Conservation (phyloP, 37 sponge, comb jelly and placozoan genomes). For the Hormiphora californensis region DNA sequence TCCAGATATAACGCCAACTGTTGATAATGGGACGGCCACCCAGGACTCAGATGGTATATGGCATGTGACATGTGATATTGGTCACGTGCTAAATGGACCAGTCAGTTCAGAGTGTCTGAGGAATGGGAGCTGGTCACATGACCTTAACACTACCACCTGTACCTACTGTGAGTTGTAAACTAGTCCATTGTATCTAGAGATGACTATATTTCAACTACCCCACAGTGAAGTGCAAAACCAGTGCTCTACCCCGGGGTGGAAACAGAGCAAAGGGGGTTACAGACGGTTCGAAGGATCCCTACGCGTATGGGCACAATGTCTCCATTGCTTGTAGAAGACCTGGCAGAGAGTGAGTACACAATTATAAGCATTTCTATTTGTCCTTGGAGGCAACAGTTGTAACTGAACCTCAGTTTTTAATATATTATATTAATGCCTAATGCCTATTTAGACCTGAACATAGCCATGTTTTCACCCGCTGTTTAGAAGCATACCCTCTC, state of each 20-base stretch:
- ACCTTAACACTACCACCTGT: not conserved
- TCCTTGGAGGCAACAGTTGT: too few species aligned
- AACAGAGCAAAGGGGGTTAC: not conserved
- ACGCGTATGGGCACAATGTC: constrained; percentile 11
- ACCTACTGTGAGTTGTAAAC: not conserved
- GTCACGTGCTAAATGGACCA: not conserved
- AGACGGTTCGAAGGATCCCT: not conserved
- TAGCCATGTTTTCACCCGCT: too few species aligned
- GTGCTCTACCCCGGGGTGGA: not conserved
- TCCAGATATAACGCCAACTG: not conserved
- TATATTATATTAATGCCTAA: too few species aligned
- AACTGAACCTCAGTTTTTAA: too few species aligned
- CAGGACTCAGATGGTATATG: not conserved
- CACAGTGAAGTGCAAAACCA: not conserved
- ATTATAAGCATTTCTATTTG: not conserved
- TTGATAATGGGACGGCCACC: not conserved
- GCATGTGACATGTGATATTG: not conserved
- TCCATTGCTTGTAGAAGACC: not conserved
- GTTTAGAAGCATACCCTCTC: not conserved
- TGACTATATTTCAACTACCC: too few species aligned
- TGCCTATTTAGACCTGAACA: too few species aligned
- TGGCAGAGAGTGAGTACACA: not conserved
- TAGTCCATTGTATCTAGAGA: too few species aligned
- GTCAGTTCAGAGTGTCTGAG: not conserved
- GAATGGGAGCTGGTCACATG: constrained; percentile 5